Conservation (phyloP, 2,797 vertebrate genomes). For the Potorous gilbertii region DNA sequence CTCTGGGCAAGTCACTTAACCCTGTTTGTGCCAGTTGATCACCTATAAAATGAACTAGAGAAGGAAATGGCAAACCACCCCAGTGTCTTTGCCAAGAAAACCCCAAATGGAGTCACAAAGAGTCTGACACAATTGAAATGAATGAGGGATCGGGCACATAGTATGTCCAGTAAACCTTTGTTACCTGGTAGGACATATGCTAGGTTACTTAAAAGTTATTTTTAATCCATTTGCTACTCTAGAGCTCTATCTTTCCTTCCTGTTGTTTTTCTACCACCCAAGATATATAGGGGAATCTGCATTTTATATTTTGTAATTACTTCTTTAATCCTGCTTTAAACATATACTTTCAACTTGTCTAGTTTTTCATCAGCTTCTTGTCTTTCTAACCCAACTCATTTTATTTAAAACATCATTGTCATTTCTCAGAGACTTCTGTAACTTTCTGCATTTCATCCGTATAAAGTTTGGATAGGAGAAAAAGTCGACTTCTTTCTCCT, state of each 20-base stretch:
- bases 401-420: constrained; percentile 28
- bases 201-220: background rate
- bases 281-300: background rate
- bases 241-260: background rate
- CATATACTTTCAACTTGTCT: background rate
- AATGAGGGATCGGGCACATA: background rate
- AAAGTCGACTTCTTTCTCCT: constrained; percentile 15
- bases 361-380: constrained; percentile 9
- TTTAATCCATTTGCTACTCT: background rate
- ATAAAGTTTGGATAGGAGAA: background rate
- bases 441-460: constrained; percentile 22
- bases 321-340: constrained; percentile 24
- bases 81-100: background rate
- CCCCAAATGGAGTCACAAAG: background rate
- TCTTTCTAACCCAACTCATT: constrained; percentile 24
- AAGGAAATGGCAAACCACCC: background rate
- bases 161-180: background rate
- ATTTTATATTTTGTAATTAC: background rate
- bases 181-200: background rate
- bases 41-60: background rate
- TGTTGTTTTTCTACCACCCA: background rate
- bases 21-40: background rate
- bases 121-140: background rate
- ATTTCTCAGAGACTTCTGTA: constrained; percentile 43
- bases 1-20: background rate